These are phyloP conservation scores for Tetranychus cinnabarinus DNA, from an alignment of 1,140 invertebrate species.

Conservation along the genomic window DNA sequence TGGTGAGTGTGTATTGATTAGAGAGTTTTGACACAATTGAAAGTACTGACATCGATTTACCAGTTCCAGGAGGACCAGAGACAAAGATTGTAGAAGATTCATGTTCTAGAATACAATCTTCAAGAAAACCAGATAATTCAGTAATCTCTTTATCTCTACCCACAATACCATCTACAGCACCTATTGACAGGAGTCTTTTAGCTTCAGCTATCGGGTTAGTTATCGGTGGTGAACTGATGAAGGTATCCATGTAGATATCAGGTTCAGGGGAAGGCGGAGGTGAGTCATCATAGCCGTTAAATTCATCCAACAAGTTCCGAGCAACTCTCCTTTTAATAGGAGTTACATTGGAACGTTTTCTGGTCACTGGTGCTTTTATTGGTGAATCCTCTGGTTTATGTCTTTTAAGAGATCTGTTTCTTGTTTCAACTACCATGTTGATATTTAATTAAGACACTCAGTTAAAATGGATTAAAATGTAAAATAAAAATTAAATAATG, in stretches of 20 bases:
- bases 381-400: too few species aligned
- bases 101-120: slow-evolving; percentile 33
- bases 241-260: neutral
- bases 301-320: too few species aligned
- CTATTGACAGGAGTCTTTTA: neutral
- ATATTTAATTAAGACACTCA: too few species aligned
- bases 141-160: slow-evolving; percentile 51
- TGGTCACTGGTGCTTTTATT: too few species aligned
- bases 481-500: too few species aligned
- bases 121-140: slow-evolving; percentile 41
- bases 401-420: too few species aligned
- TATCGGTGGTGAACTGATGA: neutral
- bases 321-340: too few species aligned
- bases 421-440: too few species aligned
- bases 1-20: slow-evolving; percentile 29
- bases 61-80: slow-evolving; percentile 84
- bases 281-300: neutral
- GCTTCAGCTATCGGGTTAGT: neutral
- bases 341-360: too few species aligned
- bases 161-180: slow-evolving; percentile 24
- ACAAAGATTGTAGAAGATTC: slow-evolving; percentile 64
- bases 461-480: too few species aligned
- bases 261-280: neutral
- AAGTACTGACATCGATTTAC: slow-evolving; percentile 19
- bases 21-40: slow-evolving; percentile 18